These are phyloP conservation scores for Heliangelus exortis DNA, from an alignment of 2,797 vertebrate genomes.

Conservation along the genomic window DNA sequence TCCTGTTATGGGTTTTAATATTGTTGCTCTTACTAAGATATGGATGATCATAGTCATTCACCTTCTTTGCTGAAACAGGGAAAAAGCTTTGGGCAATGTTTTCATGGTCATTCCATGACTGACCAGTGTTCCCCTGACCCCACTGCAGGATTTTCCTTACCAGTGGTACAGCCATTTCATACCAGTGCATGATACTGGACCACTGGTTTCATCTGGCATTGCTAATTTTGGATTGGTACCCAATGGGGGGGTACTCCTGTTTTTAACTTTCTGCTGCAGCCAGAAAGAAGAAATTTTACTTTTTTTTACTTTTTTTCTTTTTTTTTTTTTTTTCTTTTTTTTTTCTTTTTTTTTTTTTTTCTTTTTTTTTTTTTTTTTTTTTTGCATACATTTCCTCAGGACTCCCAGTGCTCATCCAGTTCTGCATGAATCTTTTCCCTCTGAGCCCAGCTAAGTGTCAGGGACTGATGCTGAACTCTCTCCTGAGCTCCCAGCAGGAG, in stretches of 20 bases:
- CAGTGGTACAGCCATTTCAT: neutral
- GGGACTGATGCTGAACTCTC: neutral
- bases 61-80: neutral
- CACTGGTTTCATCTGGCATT: neutral
- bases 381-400: neutral
- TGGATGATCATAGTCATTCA: neutral
- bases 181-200: neutral
- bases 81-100: neutral
- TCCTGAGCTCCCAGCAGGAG: neutral
- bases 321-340: neutral
- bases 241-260: rapidly evolving
- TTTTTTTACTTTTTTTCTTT: neutral
- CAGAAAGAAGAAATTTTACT: neutral
- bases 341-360: neutral
- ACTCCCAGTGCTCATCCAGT: neutral
- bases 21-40: neutral
- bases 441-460: neutral
- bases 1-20: neutral
- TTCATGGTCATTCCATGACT: neutral
- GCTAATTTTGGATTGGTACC: neutral
- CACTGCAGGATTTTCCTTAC: neutral
- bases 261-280: neutral
- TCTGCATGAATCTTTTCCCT: neutral
- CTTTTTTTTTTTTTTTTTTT: neutral
- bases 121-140: neutral